Evolutionary conservation across 2,113 vertebrate genomes (phyloP), one percentile per base, ranked within the genome.

Genomic region (Indri indri): DNA sequence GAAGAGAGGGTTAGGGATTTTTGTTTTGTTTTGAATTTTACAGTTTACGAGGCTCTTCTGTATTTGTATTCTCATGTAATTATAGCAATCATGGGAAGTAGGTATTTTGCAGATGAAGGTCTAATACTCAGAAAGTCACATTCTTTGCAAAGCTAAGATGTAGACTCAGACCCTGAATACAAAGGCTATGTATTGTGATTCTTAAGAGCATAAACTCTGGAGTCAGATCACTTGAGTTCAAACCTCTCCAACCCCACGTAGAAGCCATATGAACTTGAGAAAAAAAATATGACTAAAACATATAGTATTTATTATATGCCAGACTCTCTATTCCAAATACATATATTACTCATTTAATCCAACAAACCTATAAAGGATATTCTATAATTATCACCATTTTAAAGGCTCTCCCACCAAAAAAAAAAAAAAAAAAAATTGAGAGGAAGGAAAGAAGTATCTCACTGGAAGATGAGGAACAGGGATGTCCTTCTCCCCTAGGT

Each of bases 91-190:
- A n/a, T 34, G 25, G n/a, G 34, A 90, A 90, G n/a, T n/a, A 65
- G 59, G 32, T 66, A 90, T 90, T 89, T 85, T 70, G 54, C 20
- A 91, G 61, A n/a, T 52, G 37, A 95, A 45, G 20, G 32, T 66
- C 59, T 68, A 30, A 91, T 79, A 85, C 40, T 66, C n/a, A 68
- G 47, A 40, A 94, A 42, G 6, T 37, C 71, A 86, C 6, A 17
- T 65, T 90, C 54, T 94, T 95, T 94, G 66, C n/a, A 97, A 92
- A 97, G 52, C 52, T 61, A 70, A 71, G 45, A 81, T 79, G 76
- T 92, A 59, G 95, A 96, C 9, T 68, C 16, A 74, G 65, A 73
- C 12, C 84, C 22, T 52, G 27, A 89, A 80, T 45, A 93, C 32
- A 63, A 96, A 96, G 34, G 8, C 17, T 86, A 6, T 59, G 2